These are phyloP conservation scores for Rhadina sibilatrix DNA, from an alignment of 2,113 vertebrate genomes.

Conservation along the genomic window DNA sequence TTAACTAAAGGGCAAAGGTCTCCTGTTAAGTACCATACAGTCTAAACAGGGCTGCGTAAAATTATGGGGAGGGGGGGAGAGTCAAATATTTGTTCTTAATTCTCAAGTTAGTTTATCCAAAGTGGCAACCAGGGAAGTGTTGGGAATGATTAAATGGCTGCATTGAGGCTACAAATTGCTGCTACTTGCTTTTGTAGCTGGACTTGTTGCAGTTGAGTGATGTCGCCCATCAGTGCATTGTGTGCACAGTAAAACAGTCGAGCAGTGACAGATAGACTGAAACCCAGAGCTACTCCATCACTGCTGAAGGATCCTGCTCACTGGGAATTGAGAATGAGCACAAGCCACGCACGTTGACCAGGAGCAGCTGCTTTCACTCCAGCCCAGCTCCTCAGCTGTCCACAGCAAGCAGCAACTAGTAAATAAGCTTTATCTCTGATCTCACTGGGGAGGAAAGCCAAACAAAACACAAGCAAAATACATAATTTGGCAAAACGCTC, in stretches of 20 bases:
- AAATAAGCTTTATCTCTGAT: constrained; percentile 3
- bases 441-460: not conserved
- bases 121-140: constrained; percentile 50
- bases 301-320: constrained; percentile 65
- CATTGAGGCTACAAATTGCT: constrained; percentile 73
- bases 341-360: constrained; percentile 23
- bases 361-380: not conserved
- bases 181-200: constrained; percentile 69
- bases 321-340: constrained; percentile 69
- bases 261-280: constrained; percentile 80
- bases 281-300: constrained; percentile 75
- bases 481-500: constrained; percentile 24
- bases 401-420: constrained; percentile 73
- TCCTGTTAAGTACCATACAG: constrained; percentile 72
- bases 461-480: constrained; percentile 6
- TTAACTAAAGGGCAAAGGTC: constrained; percentile 78
- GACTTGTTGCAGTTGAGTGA: constrained; percentile 79
- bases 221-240: constrained; percentile 78
- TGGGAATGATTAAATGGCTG: constrained; percentile 67
- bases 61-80: constrained; percentile 37
- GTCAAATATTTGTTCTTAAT: constrained; percentile 77
- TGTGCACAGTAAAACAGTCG: constrained; percentile 83
- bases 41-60: constrained; percentile 74
- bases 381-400: constrained; percentile 69
- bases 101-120: constrained; percentile 66